Evolutionary conservation across 2,113 vertebrate species (phyloP), one percentile per base, ranked within the genome.

Genomic region (Camelus bactrianus): DNA sequence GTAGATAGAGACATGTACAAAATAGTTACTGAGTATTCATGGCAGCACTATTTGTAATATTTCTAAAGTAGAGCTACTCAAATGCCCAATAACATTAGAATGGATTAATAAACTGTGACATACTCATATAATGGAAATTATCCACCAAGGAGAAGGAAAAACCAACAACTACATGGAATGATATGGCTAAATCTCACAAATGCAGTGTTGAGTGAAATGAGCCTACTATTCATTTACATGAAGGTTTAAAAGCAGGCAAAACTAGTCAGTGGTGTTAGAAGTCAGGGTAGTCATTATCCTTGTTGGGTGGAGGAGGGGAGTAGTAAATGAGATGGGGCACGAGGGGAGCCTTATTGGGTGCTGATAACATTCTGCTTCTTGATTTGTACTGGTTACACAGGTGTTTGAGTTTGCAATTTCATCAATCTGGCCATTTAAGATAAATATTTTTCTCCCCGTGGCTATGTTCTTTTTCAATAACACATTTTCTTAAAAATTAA

Each of bases 401-500:
- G 32, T 89, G 42, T 77, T 92, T 86, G 75, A 17, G 19, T 77
- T 91, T 79, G 42, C 26, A 13, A 79, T 64, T 72, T 94, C 52
- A 70, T 64, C 62, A 58, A 84, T 35, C n/a, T 81, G 24, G 10
- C 54, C 24, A 82, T 28, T 69, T 76, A 69, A 46, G 38, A 58
- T 89, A 83, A 62, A 84, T 52, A 42, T 42, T 26, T 64, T 62
- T 81, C n/a, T 84, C 76, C 35, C 56, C 35, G 35, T 89, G n/a
- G 19, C 52, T 93, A 46, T 90, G 2, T 32, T 93, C 22, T 80
- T 73, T 80, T 56, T 70, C 26, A 85, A 52, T 52, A 75, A 70
- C 85, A 91, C 30, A n/a, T 64, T 56, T 93, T 76, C 73, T 83
- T 4, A 3, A 52, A 89, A 89, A 93, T 79, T 79, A 54, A 58